Percentiles rank a stretch among this genome's conserved stretches.
Evolutionary conservation across 2,797 vertebrate species (phyloP).

Genomic region (Xenopus petersii): DNA sequence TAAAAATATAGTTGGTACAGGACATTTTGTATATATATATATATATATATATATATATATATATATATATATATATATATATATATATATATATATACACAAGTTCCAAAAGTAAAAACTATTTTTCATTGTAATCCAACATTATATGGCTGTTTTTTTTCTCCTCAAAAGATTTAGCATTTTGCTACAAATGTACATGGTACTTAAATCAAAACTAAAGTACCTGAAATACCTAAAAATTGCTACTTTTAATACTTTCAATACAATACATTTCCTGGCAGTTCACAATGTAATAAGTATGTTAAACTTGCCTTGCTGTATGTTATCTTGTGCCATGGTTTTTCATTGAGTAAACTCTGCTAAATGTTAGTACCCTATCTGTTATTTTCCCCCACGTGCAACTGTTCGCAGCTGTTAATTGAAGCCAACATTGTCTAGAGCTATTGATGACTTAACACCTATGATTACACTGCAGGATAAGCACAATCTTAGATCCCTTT

Average conservation of each 20-base stretch:
- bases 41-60: too few species aligned
- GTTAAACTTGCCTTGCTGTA: background rate
- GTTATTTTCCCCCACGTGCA: background rate
- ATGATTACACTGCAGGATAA: conserved; percentile 4
- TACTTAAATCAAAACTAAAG: background rate
- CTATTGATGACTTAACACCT: conserved; percentile 8
- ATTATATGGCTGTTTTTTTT: background rate
- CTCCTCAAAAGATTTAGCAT: background rate
- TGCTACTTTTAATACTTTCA: background rate
- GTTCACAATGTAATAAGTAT: background rate
- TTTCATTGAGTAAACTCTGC: background rate
- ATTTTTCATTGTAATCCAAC: background rate
- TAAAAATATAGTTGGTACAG: too few species aligned
- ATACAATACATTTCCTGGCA: background rate
- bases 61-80: too few species aligned
- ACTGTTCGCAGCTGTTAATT: background rate
- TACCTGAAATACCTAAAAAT: background rate
- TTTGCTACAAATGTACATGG: background rate
- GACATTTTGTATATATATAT: too few species aligned
- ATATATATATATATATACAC: too few species aligned
- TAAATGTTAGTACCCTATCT: background rate
- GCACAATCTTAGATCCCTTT: background rate
- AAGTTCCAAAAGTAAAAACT: too few species aligned
- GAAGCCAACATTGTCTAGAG: conserved; percentile 7
- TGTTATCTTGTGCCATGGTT: background rate